Evolutionary conservation across 1,140 invertebrate species (phyloP).

Genomic region (Dolichoris vasculosae): DNA sequence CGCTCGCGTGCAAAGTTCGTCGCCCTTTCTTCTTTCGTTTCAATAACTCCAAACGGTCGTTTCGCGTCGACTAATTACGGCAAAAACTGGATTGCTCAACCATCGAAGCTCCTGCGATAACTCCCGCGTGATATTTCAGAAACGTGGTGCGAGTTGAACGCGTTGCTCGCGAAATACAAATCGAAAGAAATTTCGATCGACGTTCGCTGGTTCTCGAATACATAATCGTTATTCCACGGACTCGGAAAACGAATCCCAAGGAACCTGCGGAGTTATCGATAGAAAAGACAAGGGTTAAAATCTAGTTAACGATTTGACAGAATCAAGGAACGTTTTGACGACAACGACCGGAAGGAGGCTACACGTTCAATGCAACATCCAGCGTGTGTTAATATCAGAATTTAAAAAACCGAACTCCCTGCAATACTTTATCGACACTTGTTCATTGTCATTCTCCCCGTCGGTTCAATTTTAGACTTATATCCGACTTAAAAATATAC

Average conservation of each 20-base stretch:
- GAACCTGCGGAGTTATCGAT: neutral
- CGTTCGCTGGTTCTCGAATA: neutral
- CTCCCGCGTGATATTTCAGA: neutral
- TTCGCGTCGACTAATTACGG: neutral
- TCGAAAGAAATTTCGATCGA: neutral
- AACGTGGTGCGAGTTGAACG: too few species aligned
- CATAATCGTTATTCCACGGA: neutral
- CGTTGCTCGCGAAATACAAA: neutral
- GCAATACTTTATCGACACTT: neutral
- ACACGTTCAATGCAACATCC: neutral
- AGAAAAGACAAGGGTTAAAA: neutral
- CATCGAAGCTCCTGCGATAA: neutral
- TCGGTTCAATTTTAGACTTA: slow-evolving; percentile 45
- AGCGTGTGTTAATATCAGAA: slow-evolving; percentile 9
- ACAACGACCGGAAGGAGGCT: slow-evolving; percentile 6
- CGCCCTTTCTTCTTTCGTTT: neutral
- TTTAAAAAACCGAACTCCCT: slow-evolving; percentile 1
- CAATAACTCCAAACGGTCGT: too few species aligned
- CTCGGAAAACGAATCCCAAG: neutral
- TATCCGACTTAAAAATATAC: slow-evolving; percentile 44
- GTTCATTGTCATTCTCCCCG: slow-evolving; percentile 33
- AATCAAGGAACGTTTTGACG: neutral
- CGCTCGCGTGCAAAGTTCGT: neutral
- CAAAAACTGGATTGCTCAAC: neutral
- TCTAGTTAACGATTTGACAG: neutral